Conservation (phyloP, 2,888 invertebrate genomes). For the Brachypalpus laphriformis region DNA sequence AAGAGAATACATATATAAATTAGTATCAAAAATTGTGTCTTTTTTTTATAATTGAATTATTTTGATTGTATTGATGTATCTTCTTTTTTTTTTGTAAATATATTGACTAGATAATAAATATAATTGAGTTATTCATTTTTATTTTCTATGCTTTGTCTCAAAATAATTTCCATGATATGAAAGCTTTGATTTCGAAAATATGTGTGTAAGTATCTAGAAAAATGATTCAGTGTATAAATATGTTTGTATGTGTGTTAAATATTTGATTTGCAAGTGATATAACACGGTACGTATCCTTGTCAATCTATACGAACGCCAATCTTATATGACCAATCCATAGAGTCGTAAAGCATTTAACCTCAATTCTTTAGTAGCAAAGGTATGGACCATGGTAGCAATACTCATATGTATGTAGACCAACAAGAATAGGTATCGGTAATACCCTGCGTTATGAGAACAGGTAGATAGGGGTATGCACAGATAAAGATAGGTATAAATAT, state of each 20-base stretch:
- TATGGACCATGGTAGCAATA: no score
- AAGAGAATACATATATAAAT: constrained; percentile 45
- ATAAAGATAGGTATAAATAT: neutral
- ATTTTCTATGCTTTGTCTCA: neutral
- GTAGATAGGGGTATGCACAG: neutral
- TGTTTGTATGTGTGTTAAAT: neutral
- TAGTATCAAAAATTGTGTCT: constrained; percentile 62
- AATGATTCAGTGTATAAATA: neutral
- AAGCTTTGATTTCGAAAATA: constrained; percentile 26
- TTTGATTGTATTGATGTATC: constrained; percentile 52
- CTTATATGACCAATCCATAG: no score
- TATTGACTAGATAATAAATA: constrained; percentile 47
- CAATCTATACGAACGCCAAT: no score
- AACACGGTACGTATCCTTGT: no score
- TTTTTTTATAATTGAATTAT: constrained; percentile 33
- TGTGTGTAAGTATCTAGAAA: neutral
- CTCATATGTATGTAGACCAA: no score
- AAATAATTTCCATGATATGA: constrained; percentile 39
- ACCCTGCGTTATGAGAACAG: neutral
- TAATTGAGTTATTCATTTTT: constrained; percentile 36
- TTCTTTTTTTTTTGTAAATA: constrained; percentile 50
- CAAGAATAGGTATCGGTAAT: no score
- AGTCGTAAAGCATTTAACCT: no score
- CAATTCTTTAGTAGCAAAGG: no score
- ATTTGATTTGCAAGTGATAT: neutral